A percentile compares a stretch with the other conserved stretches of the same genome.
Evolutionary conservation across 2,888 invertebrate genomes (phyloP).

Genomic region (Cabera pusaria): DNA sequence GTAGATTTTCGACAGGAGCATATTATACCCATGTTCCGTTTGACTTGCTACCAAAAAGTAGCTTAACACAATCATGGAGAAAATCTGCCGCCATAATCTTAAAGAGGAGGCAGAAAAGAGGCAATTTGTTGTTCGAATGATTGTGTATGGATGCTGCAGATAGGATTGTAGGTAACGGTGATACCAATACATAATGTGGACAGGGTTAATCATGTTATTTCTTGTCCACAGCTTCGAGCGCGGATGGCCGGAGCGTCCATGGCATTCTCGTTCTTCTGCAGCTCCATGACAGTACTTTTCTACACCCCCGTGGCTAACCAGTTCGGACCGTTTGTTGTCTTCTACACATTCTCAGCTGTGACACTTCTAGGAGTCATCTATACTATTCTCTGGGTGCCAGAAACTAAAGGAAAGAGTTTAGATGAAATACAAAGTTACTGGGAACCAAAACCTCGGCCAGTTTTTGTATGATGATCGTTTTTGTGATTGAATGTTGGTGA

Average conservation of each 20-base stretch:
- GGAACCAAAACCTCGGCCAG: slow-evolving; percentile 52
- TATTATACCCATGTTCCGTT: no score
- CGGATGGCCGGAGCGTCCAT: slow-evolving; percentile 63
- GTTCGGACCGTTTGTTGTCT: slow-evolving; percentile 63
- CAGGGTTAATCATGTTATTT: neutral
- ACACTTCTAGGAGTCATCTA: slow-evolving; percentile 61
- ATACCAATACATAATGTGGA: no score
- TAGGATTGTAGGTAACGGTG: no score
- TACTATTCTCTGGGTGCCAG: slow-evolving; percentile 68
- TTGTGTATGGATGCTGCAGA: no score
- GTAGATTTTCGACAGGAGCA: no score
- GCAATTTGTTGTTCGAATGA: no score
- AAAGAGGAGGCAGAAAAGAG: no score
- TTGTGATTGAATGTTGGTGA: neutral
- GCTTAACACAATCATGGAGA: no score
- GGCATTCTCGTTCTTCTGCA: slow-evolving; percentile 67
- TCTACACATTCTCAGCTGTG: slow-evolving; percentile 63
- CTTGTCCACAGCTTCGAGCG: slow-evolving; percentile 51
- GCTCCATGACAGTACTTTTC: slow-evolving; percentile 62
- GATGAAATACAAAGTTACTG: slow-evolving; percentile 59
- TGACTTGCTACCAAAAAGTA: no score
- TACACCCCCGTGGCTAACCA: slow-evolving; percentile 57
- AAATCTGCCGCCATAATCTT: no score
- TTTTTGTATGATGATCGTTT: slow-evolving; percentile 47
- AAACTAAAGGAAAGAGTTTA: slow-evolving; percentile 72